phyloP scores from a whole-genome alignment of 2,797 vertebrate genomes.

The Pogonophryne albipinna region DNA sequence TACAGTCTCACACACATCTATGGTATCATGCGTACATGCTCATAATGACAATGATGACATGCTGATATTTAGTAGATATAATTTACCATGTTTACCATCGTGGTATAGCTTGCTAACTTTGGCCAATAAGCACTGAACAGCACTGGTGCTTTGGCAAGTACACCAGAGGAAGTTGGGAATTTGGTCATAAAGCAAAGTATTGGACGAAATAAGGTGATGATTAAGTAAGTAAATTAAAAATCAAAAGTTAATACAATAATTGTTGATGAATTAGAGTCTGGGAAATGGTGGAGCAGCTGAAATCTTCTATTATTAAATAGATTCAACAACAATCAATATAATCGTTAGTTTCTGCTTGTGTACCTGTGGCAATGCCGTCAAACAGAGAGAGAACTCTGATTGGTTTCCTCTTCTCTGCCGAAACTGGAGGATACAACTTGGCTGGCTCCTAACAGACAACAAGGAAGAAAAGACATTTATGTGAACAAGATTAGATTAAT shows the following conservation, averaged over 20 bases:
- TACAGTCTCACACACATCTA: background rate
- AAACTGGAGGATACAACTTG: conserved; percentile 91
- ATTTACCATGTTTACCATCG: background rate
- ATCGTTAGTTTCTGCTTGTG: background rate
- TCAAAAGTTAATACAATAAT: no score
- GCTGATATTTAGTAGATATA: no score
- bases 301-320: background rate
- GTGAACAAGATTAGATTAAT: background rate
- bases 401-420: conserved; percentile 90
- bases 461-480: conserved; percentile 7
- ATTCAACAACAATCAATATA: background rate
- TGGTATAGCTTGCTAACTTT: background rate
- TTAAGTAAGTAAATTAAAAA: no score
- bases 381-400: conserved; percentile 95
- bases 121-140: background rate
- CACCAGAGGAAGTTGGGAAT: background rate
- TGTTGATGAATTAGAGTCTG: background rate
- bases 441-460: conserved; percentile 80
- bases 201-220: no score
- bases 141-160: no score
- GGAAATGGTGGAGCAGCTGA: background rate
- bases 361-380: conserved; percentile 92
- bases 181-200: background rate
- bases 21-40: no score
- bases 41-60: background rate